Evolutionary conservation across 1,140 invertebrate species (phyloP), one percentile per base, ranked within the genome.

Genomic region (Bombus difficillimus): DNA sequence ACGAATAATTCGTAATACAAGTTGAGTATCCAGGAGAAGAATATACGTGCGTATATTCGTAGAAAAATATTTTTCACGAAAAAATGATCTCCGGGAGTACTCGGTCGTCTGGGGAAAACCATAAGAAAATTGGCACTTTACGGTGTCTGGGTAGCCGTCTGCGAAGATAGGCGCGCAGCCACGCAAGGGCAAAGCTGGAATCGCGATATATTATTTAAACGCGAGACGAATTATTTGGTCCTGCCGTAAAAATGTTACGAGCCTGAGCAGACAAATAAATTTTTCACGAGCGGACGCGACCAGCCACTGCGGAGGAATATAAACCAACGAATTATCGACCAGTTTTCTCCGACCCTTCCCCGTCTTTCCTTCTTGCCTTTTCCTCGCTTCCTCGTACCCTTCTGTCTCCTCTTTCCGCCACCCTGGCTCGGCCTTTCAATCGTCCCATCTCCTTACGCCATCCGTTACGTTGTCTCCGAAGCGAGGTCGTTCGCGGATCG

Each of bases 291-390:
- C 78, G 43, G 79, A 80, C 79, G 62, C 28, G 75, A 37, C 71
- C 86, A 32, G 68, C 41, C 59, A 62, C 80, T 57, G 85, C 74
- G 32, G n/a, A n/a, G 59, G 74, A 73, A 86, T 86, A 82, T 86
- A 88, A 86, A 88, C 87, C 83, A 73, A 81, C 79, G 87, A 76
- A 88, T 86, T 88, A 88, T 88, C 84, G 87, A 88, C 85, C 87
- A 69, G 73, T 73, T 69, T 77, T 76, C 84, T 78, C 68, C 79
- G 83, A 72, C 76, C 76, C 82, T 80, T 75, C 76, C n/a, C 76
- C n/a, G 34, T 32, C 43, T 59, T 78, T 64, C 41, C 68, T 64
- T 32, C 59, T 59, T 62, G 28, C 37, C 53, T 53, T 68, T 84
- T 4, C 39, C n/a, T 37, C 13, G 32, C 66, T 62, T 59, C 15